Base-by-base conservation (phyloP, 2,888 invertebrate genomes). In the Polia nebulosa region DNA sequence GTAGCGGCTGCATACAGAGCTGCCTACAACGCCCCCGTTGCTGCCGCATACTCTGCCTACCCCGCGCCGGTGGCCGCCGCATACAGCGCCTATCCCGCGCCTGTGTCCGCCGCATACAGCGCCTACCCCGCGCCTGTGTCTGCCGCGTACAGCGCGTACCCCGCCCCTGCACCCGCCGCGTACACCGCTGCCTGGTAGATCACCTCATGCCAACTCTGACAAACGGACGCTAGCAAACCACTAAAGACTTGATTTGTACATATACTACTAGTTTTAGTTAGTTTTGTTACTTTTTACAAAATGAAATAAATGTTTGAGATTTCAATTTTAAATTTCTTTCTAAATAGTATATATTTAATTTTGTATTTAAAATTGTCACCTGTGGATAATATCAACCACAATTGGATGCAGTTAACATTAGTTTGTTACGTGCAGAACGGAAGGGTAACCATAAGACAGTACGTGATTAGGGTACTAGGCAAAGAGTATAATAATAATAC, bases 241-340 rank as follows among this genome's bases (percentile, higher is more conserved):
- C 91, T 97, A 44, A 92, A 93, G 91, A 93, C 93, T 93, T 92
- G 86, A 90, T 81, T n/a, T 90, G 90, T 93, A 93, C 82, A 92
- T n/a, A n/a, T 93, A 94, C 86, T 83, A 82, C 70, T 84, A 84
- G 69, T 87, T 86, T 86, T 86, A 87, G 81, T 83, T 82, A 73
- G 36, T 77, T 85, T 90, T 87, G 82, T 84, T 85, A 84, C 85
- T 88, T 90, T 88, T 85, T 87, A 86, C 75, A 74, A 81, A 83
- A 82, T 53, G 41, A 67, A 84, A 72, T 80, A 84, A 74, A 85
- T 63, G 56, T 80, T 80, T 82, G 72, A 77, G 0, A 81, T 34
- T 55, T 29, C 17, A 47, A 32, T 39, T 39, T 15, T 29, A 20
- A n/a, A 5, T 17, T n/a, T 53, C 47, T 57, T 45, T 57, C 11